Evolutionary conservation across 2,888 invertebrate genomes (phyloP).

Genomic region (Hyposoter didymator): DNA sequence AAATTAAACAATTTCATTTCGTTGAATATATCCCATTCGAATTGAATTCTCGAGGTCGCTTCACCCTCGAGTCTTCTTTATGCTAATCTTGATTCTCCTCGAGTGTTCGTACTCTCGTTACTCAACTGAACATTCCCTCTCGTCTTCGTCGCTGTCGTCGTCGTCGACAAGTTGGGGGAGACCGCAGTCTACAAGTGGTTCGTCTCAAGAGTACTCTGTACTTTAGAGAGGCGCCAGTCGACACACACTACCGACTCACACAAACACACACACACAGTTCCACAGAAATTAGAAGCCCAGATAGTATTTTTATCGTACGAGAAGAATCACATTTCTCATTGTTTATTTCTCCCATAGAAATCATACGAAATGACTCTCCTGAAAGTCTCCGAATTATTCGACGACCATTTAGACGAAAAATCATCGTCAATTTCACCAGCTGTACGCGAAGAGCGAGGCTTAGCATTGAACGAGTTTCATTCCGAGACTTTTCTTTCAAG

Average conservation of each 20-base stretch:
- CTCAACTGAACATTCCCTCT: conserved; percentile 55
- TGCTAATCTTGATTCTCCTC: conserved; percentile 61
- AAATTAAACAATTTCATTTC: conserved; percentile 54
- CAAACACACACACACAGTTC: neutral
- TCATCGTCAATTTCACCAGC: neutral
- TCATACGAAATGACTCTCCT: neutral
- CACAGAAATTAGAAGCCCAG: conserved; percentile 20
- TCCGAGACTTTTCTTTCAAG: neutral
- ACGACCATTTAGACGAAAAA: neutral
- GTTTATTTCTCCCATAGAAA: conserved; percentile 7
- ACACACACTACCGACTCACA: conserved; percentile 19
- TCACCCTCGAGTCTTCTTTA: conserved; percentile 33
- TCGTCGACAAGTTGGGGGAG: conserved; percentile 48
- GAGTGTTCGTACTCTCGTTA: conserved; percentile 57
- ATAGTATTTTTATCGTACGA: conserved; percentile 14
- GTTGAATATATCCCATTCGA: conserved; percentile 56
- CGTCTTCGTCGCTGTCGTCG: conserved; percentile 43
- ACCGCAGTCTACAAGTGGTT: conserved; percentile 65
- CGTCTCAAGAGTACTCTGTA: conserved; percentile 55
- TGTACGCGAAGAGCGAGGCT: neutral
- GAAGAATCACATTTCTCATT: conserved; percentile 10
- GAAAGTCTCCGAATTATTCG: neutral
- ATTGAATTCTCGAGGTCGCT: conserved; percentile 50
- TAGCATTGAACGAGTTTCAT: neutral
- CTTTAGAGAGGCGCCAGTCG: conserved; percentile 57